A percentile compares a stretch with the other conserved stretches of the same genome.
Conservation (phyloP, 1,140 invertebrate genomes). For the Rhyzopertha dominica region DNA sequence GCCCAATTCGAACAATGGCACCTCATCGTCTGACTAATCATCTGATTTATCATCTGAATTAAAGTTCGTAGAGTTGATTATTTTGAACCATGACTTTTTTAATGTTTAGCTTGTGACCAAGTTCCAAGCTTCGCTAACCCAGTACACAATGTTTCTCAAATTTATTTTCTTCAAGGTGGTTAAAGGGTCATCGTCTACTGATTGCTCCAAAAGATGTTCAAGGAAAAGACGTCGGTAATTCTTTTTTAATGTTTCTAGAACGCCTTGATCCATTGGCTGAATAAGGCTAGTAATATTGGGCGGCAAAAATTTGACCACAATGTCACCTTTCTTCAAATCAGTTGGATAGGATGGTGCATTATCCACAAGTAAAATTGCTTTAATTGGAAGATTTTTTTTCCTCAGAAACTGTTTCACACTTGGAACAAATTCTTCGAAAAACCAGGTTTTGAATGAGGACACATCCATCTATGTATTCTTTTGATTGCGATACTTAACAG, state of each 20-base stretch:
- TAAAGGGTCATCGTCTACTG: too few species aligned
- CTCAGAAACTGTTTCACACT: conserved; percentile 12
- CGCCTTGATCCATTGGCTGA: conserved; percentile 41
- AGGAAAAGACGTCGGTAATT: conserved; percentile 6
- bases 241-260: conserved; percentile 37
- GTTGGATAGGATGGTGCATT: conserved; percentile 36
- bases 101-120: too few species aligned
- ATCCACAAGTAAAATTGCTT: conserved; percentile 35
- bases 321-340: conserved; percentile 13
- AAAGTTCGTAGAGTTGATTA: too few species aligned
- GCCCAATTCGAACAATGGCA: too few species aligned
- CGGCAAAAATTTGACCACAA: conserved; percentile 32
- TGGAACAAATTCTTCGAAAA: conserved; percentile 18
- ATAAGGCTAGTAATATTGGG: conserved; percentile 35
- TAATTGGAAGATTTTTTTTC: conserved; percentile 11
- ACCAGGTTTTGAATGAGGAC: conserved; percentile 17
- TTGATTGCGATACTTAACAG: conserved; percentile 3
- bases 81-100: too few species aligned
- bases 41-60: too few species aligned
- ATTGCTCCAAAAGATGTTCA: too few species aligned
- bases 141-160: too few species aligned
- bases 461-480: conserved; percentile 11
- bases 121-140: too few species aligned
- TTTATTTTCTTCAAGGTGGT: too few species aligned
- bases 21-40: too few species aligned